These are phyloP conservation scores for Callorhinus ursinus DNA, from an alignment of 2,113 vertebrate species.

Conservation along the genomic window DNA sequence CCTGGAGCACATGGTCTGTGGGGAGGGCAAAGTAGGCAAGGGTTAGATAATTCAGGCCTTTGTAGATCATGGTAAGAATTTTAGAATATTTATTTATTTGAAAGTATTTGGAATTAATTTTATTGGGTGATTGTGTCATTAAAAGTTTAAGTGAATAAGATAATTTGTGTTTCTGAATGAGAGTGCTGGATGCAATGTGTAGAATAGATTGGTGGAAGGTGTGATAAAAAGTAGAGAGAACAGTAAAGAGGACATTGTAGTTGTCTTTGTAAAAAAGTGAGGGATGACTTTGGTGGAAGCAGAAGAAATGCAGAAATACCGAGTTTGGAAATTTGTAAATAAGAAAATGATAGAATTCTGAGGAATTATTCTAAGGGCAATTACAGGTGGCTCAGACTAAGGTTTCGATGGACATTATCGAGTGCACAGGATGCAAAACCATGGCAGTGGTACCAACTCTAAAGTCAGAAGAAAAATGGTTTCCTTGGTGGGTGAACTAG, in stretches of 20 bases:
- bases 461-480: neutral
- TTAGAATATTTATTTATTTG: neutral
- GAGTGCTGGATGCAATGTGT: neutral
- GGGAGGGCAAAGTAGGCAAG: neutral
- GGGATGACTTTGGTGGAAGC: neutral
- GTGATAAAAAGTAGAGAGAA: no score
- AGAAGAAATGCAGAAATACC: neutral
- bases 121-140: neutral
- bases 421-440: no score
- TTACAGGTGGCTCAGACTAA: neutral
- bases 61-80: neutral
- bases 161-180: neutral
- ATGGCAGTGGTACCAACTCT: fast-evolving
- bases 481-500: neutral
- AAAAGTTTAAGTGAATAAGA: neutral
- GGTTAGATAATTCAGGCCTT: no score
- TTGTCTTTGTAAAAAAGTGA: neutral
- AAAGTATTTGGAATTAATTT: neutral
- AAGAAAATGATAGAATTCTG: neutral
- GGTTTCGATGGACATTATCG: no score
- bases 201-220: neutral
- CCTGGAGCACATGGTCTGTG: neutral
- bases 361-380: neutral
- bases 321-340: no score
- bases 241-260: no score